phyloP scores from a whole-genome alignment of 2,797 vertebrate genomes.

The Urocyon cinereoargenteus region DNA sequence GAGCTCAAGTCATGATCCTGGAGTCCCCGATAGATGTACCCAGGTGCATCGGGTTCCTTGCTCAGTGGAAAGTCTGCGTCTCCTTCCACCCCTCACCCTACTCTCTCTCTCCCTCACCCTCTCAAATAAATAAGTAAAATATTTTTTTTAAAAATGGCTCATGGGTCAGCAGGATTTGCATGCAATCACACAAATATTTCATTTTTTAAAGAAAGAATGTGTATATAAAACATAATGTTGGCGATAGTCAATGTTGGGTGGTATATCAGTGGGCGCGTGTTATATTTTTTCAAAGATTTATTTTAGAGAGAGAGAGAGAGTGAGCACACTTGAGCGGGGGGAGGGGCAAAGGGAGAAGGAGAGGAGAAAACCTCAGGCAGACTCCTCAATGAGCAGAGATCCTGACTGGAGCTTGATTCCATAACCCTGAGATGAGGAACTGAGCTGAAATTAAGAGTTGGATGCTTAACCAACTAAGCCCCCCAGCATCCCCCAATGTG shows the following conservation, averaged over 20 bases:
- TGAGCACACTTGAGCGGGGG: not conserved
- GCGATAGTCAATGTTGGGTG: not conserved
- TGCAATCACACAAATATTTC: not conserved
- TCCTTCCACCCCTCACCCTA: too few species aligned
- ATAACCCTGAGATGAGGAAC: not conserved
- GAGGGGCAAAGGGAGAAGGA: not conserved
- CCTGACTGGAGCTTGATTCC: not conserved
- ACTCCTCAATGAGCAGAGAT: not conserved
- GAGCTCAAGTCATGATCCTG: too few species aligned
- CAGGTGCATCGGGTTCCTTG: too few species aligned
- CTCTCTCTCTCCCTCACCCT: too few species aligned
- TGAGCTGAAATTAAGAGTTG: not conserved
- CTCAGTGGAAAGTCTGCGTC: too few species aligned
- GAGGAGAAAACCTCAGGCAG: not conserved
- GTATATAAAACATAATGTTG: not conserved
- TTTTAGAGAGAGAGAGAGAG: not conserved
- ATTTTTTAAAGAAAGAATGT: constrained; percentile 26
- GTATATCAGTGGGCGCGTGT: not conserved
- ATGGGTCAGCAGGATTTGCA: not conserved
- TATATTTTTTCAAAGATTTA: not conserved
- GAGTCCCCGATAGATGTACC: too few species aligned
- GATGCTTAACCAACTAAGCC: not conserved
- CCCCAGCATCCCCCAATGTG: not conserved
- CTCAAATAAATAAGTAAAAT: too few species aligned
- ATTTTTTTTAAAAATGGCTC: not conserved